Percentiles rank a stretch among this genome's conserved stretches.
Evolutionary conservation across 2,888 invertebrate genomes (phyloP).

Genomic region (Tiphia femorata): DNA sequence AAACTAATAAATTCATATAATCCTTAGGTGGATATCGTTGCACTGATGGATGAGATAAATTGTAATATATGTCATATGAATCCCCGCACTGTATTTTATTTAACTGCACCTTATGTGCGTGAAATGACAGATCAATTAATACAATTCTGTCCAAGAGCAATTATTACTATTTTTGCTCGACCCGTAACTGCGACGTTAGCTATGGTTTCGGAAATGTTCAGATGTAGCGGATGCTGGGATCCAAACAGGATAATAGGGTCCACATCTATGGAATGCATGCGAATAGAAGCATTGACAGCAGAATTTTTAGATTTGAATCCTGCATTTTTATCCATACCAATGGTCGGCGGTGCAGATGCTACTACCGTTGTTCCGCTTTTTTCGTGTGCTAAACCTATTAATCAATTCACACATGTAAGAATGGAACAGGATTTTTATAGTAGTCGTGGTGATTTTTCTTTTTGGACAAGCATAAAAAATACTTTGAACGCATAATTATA

Average conservation of each 20-base stretch:
- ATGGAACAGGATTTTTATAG: too few species aligned
- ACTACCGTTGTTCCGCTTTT: constrained; percentile 56
- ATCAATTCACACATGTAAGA: constrained; percentile 46
- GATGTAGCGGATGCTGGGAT: constrained; percentile 46
- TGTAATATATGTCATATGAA: constrained; percentile 31
- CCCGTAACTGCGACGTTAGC: constrained; percentile 60
- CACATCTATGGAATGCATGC: constrained; percentile 51
- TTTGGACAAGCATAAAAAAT: too few species aligned
- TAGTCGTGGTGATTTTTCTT: too few species aligned
- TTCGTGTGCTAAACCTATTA: constrained; percentile 49
- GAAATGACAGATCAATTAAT: constrained; percentile 49
- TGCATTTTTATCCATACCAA: constrained; percentile 52
- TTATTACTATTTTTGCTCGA: constrained; percentile 55
- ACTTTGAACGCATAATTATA: too few species aligned
- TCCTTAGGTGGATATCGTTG: constrained; percentile 56
- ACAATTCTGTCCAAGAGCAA: constrained; percentile 47
- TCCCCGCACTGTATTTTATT: constrained; percentile 43
- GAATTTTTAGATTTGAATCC: constrained; percentile 54
- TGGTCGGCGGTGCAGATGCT: constrained; percentile 59
- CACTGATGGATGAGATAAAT: constrained; percentile 58
- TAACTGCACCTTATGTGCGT: constrained; percentile 45
- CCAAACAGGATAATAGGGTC: constrained; percentile 59
- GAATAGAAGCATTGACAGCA: constrained; percentile 55
- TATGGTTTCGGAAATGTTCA: constrained; percentile 57
- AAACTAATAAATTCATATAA: constrained; percentile 1